A percentile compares a stretch with the other conserved stretches of the same genome.
Evolutionary conservation across 2,113 vertebrate species (phyloP).

Genomic region (Hemibagrus wyckioides): DNA sequence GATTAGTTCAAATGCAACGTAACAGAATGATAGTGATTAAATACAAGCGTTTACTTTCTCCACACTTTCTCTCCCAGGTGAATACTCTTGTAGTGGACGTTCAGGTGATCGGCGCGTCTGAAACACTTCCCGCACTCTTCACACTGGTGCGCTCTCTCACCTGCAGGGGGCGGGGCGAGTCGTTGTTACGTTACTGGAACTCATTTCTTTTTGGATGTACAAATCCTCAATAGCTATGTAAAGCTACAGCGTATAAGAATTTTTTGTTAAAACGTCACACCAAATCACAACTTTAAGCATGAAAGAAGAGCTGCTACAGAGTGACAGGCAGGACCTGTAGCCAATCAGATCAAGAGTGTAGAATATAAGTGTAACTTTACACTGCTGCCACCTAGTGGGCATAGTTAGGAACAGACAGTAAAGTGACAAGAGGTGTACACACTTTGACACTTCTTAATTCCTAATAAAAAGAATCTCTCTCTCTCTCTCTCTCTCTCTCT

Average conservation of each 20-base stretch:
- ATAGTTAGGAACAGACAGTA: neutral
- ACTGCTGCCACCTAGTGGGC: neutral
- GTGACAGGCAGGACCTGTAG: too few species aligned
- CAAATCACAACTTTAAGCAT: too few species aligned
- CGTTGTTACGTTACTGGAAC: too few species aligned
- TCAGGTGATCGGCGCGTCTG: conserved; percentile 92
- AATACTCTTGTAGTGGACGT: conserved; percentile 95
- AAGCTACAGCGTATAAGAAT: too few species aligned
- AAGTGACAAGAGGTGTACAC: neutral
- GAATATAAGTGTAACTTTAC: too few species aligned
- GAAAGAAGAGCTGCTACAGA: too few species aligned
- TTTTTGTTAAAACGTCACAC: too few species aligned
- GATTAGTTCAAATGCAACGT: too few species aligned
- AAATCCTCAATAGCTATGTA: too few species aligned
- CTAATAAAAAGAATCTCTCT: neutral
- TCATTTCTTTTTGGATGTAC: too few species aligned
- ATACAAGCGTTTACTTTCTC: conserved; percentile 82
- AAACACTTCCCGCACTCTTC: conserved; percentile 98
- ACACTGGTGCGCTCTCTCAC: conserved; percentile 96
- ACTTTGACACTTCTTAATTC: neutral
- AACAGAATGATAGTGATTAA: neutral
- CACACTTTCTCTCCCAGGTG: conserved; percentile 97
- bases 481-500: neutral
- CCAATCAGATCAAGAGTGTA: too few species aligned
- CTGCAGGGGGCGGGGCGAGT: conserved; percentile 62